Conservation (phyloP, 2,797 vertebrate species). For the Gymnopithys bicolor region DNA sequence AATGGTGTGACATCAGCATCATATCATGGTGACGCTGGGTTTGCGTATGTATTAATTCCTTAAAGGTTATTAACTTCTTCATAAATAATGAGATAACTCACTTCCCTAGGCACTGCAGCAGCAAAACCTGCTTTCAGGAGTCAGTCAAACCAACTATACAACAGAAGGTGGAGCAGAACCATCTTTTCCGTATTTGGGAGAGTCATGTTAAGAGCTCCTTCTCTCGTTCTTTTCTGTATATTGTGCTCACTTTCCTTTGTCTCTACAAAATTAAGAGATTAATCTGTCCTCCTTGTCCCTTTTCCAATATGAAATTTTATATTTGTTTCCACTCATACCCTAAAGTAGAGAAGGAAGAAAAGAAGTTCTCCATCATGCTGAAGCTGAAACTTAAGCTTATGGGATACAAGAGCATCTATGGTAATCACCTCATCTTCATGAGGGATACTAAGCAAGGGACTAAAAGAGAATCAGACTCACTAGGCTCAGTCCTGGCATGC, state of each 20-base stretch:
- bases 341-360: not conserved
- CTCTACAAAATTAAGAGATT: not conserved
- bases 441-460: not conserved
- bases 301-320: not conserved
- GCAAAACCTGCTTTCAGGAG: not conserved
- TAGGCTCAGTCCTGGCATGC: not conserved
- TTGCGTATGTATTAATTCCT: not conserved
- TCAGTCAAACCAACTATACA: not conserved
- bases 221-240: not conserved
- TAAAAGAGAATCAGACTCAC: not conserved
- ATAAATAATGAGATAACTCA: slow-evolving; percentile 28
- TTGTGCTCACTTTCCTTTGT: not conserved
- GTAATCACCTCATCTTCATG: not conserved
- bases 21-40: not conserved
- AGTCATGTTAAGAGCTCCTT: not conserved
- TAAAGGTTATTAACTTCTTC: slow-evolving; percentile 22
- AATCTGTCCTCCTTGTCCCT: not conserved
- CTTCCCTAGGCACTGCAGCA: not conserved
- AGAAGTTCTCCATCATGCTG: accelerated
- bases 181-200: not conserved
- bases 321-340: not conserved
- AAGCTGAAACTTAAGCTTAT: not conserved
- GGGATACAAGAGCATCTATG: not conserved
- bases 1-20: not conserved
- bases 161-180: slow-evolving; percentile 20